Percentiles rank a stretch among this genome's conserved stretches.
Evolutionary conservation across 2,888 invertebrate genomes (phyloP).

Genomic region (Lasioglossum marginatum): DNA sequence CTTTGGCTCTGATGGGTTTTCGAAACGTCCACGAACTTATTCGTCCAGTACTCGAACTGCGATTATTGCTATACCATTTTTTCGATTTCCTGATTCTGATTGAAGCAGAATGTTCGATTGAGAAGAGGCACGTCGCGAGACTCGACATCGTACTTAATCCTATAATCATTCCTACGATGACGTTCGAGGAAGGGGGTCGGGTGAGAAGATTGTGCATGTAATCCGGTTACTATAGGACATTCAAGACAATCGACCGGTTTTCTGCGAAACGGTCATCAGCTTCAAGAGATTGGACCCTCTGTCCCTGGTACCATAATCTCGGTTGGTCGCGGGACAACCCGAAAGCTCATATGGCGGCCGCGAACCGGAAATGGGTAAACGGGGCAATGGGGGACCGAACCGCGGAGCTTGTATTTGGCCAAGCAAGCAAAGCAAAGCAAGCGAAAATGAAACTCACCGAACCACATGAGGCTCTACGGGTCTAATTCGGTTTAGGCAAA

Average conservation of each 20-base stretch:
- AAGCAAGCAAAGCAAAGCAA: not conserved
- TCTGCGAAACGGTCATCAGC: conserved; percentile 37
- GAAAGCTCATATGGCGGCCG: conserved; percentile 34
- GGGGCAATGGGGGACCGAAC: not conserved
- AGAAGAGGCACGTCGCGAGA: not conserved
- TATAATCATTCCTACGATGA: conserved; percentile 12
- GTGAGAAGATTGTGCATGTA: conserved; percentile 13
- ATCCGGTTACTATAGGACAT: conserved; percentile 13
- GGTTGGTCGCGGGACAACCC: conserved; percentile 4
- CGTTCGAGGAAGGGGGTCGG: not conserved
- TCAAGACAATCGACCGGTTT: conserved; percentile 54
- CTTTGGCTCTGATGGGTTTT: not conserved
- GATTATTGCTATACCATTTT: not conserved
- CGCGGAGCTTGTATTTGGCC: conserved; percentile 3
- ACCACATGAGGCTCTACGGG: conserved; percentile 27
- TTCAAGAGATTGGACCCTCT: conserved; percentile 30
- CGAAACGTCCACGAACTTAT: not conserved
- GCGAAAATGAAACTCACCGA: conserved; percentile 5
- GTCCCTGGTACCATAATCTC: conserved; percentile 20
- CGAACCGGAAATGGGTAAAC: conserved; percentile 1
- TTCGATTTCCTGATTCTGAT: not conserved
- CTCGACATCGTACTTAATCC: not conserved
- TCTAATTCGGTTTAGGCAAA: conserved; percentile 22
- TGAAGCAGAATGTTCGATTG: not conserved
- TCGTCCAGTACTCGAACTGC: not conserved